These are phyloP conservation scores for Eleutherodactylus coqui DNA, from an alignment of 2,797 vertebrate genomes.

Conservation along the genomic window DNA sequence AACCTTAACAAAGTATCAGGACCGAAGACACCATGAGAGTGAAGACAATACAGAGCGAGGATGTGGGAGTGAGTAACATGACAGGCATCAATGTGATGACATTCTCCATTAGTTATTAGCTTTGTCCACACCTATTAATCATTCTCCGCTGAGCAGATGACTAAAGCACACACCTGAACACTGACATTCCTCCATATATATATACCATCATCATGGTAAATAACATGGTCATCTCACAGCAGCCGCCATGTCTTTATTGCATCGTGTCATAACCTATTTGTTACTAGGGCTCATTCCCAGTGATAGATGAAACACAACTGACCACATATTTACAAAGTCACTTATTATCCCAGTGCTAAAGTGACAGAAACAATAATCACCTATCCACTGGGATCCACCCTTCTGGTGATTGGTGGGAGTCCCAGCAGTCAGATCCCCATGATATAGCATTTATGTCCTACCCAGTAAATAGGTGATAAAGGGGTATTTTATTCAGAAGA, in stretches of 20 bases:
- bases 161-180: slow-evolving; percentile 47
- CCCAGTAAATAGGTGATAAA: too few relatives aligned
- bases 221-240: background rate
- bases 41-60: background rate
- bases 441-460: too few relatives aligned
- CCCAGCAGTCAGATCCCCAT: too few relatives aligned
- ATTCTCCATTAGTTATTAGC: slow-evolving; percentile 33
- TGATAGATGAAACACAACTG: too few relatives aligned
- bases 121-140: slow-evolving; percentile 47
- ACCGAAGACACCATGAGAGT: background rate
- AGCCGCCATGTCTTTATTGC: background rate
- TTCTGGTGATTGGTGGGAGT: too few relatives aligned
- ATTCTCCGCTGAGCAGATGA: background rate
- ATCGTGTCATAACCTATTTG: background rate
- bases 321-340: too few relatives aligned
- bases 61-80: slow-evolving; percentile 39
- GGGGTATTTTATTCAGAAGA: too few relatives aligned
- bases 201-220: slow-evolving; percentile 9
- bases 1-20: background rate
- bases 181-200: slow-evolving; percentile 31
- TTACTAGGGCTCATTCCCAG: too few relatives aligned
- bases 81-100: slow-evolving; percentile 34
- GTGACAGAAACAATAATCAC: too few relatives aligned
- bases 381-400: too few relatives aligned
- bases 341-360: too few relatives aligned